Evolutionary conservation across 2,888 invertebrate species (phyloP), one percentile per base, ranked within the genome.

Genomic region (Cremastobaeus sp.): DNA sequence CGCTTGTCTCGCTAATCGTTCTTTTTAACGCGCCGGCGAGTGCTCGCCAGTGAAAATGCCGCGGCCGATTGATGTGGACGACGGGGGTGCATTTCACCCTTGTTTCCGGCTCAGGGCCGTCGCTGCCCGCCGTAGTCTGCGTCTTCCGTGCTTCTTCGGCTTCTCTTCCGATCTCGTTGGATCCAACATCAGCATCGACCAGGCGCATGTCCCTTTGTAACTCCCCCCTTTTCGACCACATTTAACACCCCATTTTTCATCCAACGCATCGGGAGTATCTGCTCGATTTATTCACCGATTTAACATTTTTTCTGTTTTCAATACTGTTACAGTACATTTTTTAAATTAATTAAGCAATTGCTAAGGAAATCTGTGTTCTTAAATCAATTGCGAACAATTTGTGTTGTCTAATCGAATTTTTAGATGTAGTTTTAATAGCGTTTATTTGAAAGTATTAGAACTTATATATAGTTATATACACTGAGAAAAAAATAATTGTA

Each of bases 31-130:
- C 69, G 76, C 50, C 62, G 80, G 79, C 79, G 78, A 78, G 77
- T 82, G 82, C 78, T 82, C 80, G 82, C 81, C 79, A 78, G 78
- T 79, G 81, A 80, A 81, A 81, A 81, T 79, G 80, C 80, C 81
- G 81, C 78, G 81, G 82, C 78, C 83, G 83, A 84, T 82, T 85
- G 86, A 82, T 78, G 81, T 76, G 76, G 79, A 78, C 78, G 82
- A 72, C 73, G 77, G 77, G 78, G 81, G 82, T 76, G 81, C 83
- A 83, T 84, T 80, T 82, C 83, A 82, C 79, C 83, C 83, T 80
- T 76, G 83, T 77, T 78, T 80, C 78, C 84, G 84, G 82, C 85
- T 79, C 82, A 79, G 79, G 82, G 84, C 83, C 84, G 82, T 82
- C 83, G 84, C 79, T 84, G 82, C 80, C 82, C 78, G 76, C 79